These are phyloP conservation scores for Otus sunia DNA, from an alignment of 2,113 vertebrate species.

Conservation along the genomic window DNA sequence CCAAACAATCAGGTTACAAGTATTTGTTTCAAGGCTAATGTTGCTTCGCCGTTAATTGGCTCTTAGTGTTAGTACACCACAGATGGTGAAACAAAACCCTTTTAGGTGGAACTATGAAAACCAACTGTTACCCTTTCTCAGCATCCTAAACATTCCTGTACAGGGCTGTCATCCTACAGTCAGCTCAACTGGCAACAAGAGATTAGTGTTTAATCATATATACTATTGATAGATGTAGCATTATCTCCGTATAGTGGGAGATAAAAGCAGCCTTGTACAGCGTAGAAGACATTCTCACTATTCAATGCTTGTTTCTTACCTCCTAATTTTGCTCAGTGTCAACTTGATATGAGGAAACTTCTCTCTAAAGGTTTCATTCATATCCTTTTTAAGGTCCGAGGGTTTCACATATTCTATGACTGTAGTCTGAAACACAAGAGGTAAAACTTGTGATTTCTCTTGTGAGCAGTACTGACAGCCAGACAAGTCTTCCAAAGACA, in stretches of 20 bases:
- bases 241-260: neutral
- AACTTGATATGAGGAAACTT: constrained; percentile 96
- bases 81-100: neutral
- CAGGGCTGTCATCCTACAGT: neutral
- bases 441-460: neutral
- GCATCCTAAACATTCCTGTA: constrained; percentile 1
- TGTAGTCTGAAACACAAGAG: constrained; percentile 83
- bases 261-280: neutral
- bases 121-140: neutral
- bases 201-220: constrained; percentile 51
- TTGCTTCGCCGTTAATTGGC: neutral
- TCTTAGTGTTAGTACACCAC: neutral
- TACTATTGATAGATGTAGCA: constrained; percentile 21
- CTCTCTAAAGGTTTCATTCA: constrained; percentile 97
- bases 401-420: constrained; percentile 98
- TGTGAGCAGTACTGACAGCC: neutral
- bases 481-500: neutral
- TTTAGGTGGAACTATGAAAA: neutral
- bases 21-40: neutral
- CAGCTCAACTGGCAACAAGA: constrained; percentile 15
- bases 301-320: constrained; percentile 71
- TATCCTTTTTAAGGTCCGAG: constrained; percentile 96
- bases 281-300: neutral
- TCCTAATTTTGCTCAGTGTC: constrained; percentile 95
- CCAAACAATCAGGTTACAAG: neutral